Percentiles rank a stretch among this genome's conserved stretches.
Evolutionary conservation across 2,888 invertebrate species (phyloP).

Genomic region (Hydrotaea diabolus): DNA sequence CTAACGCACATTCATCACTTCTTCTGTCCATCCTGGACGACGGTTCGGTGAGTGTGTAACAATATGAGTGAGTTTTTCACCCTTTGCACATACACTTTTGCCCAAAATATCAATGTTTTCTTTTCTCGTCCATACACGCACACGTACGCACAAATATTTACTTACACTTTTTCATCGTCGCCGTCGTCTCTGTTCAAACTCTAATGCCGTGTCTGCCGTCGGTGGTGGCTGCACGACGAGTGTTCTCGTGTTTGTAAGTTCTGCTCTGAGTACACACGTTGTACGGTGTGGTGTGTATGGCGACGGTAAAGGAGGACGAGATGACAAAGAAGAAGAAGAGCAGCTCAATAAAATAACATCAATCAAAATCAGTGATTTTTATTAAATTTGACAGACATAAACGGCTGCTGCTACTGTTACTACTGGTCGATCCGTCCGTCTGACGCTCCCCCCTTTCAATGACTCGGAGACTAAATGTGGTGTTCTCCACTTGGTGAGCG

Average conservation of each 20-base stretch:
- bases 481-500: background rate
- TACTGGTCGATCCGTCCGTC: background rate
- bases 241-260: background rate
- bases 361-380: slow-evolving; percentile 80
- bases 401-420: slow-evolving; percentile 63
- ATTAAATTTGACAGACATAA: slow-evolving; percentile 79
- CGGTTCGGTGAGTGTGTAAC: background rate
- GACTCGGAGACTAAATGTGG: background rate
- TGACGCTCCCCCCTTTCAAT: background rate
- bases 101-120: slow-evolving; percentile 33
- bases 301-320: background rate
- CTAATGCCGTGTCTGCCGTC: background rate
- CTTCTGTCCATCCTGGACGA: background rate
- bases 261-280: background rate
- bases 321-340: slow-evolving; percentile 22
- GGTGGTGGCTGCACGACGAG: background rate
- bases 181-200: background rate
- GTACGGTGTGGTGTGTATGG: background rate
- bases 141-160: slow-evolving; percentile 37
- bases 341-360: slow-evolving; percentile 72
- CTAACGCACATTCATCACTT: background rate
- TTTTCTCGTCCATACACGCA: background rate
- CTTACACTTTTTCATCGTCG: background rate
- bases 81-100: slow-evolving; percentile 10
- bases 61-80: slow-evolving; percentile 13